Evolutionary conservation across 1,140 invertebrate species (phyloP).

Genomic region (Caenorhabditis inopinata): DNA sequence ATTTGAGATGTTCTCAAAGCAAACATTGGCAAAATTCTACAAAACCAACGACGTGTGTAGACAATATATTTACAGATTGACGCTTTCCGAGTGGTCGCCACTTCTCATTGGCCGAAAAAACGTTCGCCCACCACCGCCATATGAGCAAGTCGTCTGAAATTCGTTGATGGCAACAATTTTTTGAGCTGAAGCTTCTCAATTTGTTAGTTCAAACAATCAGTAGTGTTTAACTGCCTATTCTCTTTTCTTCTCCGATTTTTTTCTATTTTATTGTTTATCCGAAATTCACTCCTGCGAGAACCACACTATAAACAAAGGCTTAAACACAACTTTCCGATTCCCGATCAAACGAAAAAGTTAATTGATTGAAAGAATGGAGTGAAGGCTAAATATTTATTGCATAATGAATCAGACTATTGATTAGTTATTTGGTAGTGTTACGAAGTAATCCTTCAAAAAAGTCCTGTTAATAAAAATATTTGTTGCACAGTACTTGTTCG

Average conservation of each 20-base stretch:
- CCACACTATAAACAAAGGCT: not conserved
- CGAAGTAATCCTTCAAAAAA: not conserved
- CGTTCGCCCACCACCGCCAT: conserved; percentile 5
- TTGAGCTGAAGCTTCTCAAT: not conserved
- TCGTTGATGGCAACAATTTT: not conserved
- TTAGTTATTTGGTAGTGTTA: too few species aligned
- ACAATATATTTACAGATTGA: not conserved
- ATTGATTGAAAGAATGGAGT: not conserved
- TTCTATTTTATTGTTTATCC: not conserved
- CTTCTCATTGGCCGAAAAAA: conserved; percentile 6
- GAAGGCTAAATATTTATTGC: not conserved
- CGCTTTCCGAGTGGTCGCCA: not conserved
- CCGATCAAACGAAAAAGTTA: not conserved
- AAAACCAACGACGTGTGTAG: not conserved
- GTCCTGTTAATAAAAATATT: not conserved
- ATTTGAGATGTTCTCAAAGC: not conserved
- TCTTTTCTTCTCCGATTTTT: not conserved
- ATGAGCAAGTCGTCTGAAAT: conserved; percentile 16
- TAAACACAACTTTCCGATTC: not conserved
- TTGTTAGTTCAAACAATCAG: not conserved
- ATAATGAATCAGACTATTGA: not conserved
- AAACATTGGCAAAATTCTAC: not conserved
- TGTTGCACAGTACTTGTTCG: too few species aligned
- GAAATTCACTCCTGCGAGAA: not conserved
- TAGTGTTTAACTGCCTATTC: conserved; percentile 11